Conservation (phyloP, 2,113 vertebrate genomes). For the Apaloderma vittatum region DNA sequence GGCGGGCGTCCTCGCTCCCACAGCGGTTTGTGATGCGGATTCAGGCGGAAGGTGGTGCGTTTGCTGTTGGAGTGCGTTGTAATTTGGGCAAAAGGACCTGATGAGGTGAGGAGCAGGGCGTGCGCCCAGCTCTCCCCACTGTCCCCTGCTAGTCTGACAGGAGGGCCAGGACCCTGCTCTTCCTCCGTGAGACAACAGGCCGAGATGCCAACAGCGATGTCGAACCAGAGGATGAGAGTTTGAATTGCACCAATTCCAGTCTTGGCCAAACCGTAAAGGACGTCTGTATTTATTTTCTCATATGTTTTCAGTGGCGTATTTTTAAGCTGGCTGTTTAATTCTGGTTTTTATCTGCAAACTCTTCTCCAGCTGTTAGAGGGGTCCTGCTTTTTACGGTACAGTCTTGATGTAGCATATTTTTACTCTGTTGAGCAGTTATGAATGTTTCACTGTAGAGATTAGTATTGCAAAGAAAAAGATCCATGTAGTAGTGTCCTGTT, state of each 20-base stretch:
- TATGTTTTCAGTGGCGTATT: slow-evolving; percentile 20
- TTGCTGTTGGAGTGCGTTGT: background rate
- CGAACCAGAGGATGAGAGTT: fast-evolving
- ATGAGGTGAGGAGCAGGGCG: background rate
- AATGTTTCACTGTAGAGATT: slow-evolving; percentile 54
- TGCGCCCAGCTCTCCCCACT: background rate
- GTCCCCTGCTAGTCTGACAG: fast-evolving
- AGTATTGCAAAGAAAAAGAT: slow-evolving; percentile 27
- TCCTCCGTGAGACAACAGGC: background rate
- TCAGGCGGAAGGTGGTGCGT: background rate
- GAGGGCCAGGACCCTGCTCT: background rate
- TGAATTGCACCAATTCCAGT: background rate
- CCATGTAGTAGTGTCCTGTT: background rate
- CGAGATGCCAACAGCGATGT: background rate
- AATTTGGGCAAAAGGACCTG: background rate
- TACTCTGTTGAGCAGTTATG: slow-evolving; percentile 46
- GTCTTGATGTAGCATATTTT: slow-evolving; percentile 67
- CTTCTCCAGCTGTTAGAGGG: background rate
- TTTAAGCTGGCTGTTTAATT: background rate
- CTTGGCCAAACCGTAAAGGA: background rate
- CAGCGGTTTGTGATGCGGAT: background rate
- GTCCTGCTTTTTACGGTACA: slow-evolving; percentile 12
- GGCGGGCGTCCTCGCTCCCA: background rate
- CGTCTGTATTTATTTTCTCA: background rate
- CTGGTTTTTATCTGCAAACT: background rate